Percentiles rank a stretch among this genome's conserved stretches.
These are phyloP conservation scores for Pachypanchax playfairii DNA, from an alignment of 2,113 vertebrate species.

Conservation along the genomic window DNA sequence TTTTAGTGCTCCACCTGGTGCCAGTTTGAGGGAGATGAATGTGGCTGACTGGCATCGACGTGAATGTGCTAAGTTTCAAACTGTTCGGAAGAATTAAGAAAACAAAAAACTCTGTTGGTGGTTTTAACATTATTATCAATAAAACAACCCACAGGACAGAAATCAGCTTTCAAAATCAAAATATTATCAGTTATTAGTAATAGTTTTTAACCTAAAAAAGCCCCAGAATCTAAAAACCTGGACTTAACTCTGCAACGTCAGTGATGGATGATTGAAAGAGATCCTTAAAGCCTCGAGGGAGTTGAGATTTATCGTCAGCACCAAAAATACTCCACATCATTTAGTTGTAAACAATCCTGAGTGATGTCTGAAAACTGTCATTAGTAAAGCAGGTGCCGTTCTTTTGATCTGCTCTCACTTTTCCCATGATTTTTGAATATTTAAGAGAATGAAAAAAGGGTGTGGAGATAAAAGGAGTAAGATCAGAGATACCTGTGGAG, in stretches of 20 bases:
- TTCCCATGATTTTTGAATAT: slow-evolving; percentile 4
- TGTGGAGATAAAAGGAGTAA: slow-evolving; percentile 42
- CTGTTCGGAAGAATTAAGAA: neutral
- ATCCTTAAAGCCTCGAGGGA: too few species aligned
- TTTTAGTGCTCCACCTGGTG: neutral
- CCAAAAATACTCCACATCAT: neutral
- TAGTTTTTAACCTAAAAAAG: too few species aligned
- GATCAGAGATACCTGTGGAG: slow-evolving; percentile 42
- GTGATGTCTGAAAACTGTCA: slow-evolving; percentile 1
- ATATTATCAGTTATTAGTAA: too few species aligned
- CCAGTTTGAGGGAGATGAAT: slow-evolving; percentile 9
- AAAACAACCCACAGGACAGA: too few species aligned
- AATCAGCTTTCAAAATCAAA: too few species aligned
- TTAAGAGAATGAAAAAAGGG: slow-evolving; percentile 34
- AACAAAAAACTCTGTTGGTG: neutral
- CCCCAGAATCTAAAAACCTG: too few species aligned
- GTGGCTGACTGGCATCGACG: slow-evolving; percentile 25
- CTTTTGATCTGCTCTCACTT: neutral
- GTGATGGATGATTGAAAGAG: too few species aligned
- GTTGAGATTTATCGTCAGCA: neutral
- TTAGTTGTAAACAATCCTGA: neutral
- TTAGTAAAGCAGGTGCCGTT: neutral
- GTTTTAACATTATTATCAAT: too few species aligned
- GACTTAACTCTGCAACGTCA: too few species aligned
- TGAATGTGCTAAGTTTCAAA: neutral